Evolutionary conservation across 1,140 invertebrate species (phyloP).

Genomic region (Drosophila nannoptera): DNA sequence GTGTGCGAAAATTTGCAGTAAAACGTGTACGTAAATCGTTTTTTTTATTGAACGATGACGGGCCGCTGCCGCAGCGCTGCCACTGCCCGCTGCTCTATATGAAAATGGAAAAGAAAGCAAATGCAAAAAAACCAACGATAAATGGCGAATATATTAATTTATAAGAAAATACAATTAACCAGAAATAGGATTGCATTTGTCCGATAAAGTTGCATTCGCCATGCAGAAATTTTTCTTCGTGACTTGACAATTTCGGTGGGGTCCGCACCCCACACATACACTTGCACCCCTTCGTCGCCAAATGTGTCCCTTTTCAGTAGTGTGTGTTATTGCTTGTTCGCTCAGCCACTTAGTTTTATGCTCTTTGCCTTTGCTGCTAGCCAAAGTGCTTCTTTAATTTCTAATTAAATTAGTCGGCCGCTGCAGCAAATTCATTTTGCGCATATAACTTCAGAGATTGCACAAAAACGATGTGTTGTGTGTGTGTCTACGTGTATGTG

Average conservation of each 20-base stretch:
- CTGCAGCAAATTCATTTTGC: slow-evolving; percentile 55
- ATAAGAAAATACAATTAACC: slow-evolving; percentile 29
- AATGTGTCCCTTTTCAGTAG: slow-evolving; percentile 53
- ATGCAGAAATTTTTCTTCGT: slow-evolving; percentile 60
- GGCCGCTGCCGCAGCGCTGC: slow-evolving; percentile 36
- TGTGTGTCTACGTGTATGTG: background rate
- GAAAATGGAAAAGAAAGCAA: slow-evolving; percentile 67
- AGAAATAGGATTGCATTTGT: slow-evolving; percentile 1
- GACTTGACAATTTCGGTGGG: slow-evolving; percentile 69
- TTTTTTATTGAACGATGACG: slow-evolving; percentile 52
- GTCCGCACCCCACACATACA: slow-evolving; percentile 23
- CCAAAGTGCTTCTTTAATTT: slow-evolving; percentile 63
- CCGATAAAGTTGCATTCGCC: slow-evolving; percentile 5
- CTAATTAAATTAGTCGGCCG: slow-evolving; percentile 70
- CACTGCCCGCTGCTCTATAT: slow-evolving; percentile 42
- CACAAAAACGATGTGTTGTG: slow-evolving; percentile 50
- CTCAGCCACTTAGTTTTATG: slow-evolving; percentile 28
- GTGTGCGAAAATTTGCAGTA: slow-evolving; percentile 21
- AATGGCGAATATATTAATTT: slow-evolving; percentile 46
- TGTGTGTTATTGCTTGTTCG: slow-evolving; percentile 40
- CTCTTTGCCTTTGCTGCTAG: slow-evolving; percentile 23
- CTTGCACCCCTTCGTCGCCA: slow-evolving; percentile 7
- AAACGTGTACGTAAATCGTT: slow-evolving; percentile 45
- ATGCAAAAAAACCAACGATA: slow-evolving; percentile 54
- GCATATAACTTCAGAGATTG: slow-evolving; percentile 14